Evolutionary conservation across 2,113 vertebrate species (phyloP).

Genomic region (Illadopsis cleaveri): DNA sequence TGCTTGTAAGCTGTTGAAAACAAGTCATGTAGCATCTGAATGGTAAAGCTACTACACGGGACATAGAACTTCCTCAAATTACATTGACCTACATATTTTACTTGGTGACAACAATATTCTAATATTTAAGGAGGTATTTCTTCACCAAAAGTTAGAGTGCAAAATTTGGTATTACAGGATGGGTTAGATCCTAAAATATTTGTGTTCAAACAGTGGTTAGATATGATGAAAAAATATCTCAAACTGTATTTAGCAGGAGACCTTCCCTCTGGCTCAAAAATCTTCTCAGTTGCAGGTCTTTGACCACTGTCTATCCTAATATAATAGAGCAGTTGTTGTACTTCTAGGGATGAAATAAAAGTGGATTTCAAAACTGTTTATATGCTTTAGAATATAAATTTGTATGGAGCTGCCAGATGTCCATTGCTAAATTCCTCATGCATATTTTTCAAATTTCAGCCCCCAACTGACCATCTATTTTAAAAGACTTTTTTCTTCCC

Average conservation of each 20-base stretch:
- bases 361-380: background rate
- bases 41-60: background rate
- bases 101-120: background rate
- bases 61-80: background rate
- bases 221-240: background rate
- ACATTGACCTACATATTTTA: background rate
- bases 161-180: background rate
- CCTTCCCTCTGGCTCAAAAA: background rate
- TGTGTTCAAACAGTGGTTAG: background rate
- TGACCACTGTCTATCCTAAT: background rate
- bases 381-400: background rate
- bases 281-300: background rate
- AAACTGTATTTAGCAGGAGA: background rate
- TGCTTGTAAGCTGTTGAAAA: background rate
- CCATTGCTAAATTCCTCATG: background rate
- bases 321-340: background rate
- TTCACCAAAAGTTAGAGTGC: background rate
- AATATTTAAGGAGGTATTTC: background rate
- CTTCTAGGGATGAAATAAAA: background rate
- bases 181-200: background rate
- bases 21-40: background rate
- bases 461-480: background rate
- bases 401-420: background rate
- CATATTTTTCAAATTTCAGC: background rate
- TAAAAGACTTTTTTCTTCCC: background rate